Evolutionary conservation across 2,797 vertebrate genomes (phyloP).

Genomic region (Odontamblyopus rebecca): DNA sequence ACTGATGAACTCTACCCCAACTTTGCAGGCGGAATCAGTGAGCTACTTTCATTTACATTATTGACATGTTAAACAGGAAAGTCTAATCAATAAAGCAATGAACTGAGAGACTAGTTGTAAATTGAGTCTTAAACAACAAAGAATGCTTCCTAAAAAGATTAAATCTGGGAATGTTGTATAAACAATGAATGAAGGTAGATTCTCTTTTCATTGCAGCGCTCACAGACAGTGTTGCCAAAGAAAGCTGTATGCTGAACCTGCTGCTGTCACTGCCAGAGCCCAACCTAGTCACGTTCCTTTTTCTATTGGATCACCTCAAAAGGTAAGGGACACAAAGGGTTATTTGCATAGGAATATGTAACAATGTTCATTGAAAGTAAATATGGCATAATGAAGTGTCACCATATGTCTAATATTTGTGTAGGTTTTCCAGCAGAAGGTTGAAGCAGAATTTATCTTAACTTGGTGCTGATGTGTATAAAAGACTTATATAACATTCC

Average conservation of each 20-base stretch:
- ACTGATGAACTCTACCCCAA: conserved; percentile 96
- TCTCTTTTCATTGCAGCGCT: conserved; percentile 77
- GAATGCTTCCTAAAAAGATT: neutral
- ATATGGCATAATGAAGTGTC: neutral
- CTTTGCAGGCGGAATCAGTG: conserved; percentile 95
- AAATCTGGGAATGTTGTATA: neutral
- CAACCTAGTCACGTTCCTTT: conserved; percentile 96
- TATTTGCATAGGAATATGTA: conserved; percentile 1
- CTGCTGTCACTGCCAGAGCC: conserved; percentile 95
- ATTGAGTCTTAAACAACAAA: neutral
- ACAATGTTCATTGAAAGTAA: neutral
- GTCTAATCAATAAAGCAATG: neutral
- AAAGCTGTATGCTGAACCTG: conserved; percentile 97
- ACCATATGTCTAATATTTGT: neutral
- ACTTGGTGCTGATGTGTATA: neutral
- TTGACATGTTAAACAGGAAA: accelerated
- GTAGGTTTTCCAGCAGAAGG: neutral
- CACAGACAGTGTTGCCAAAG: conserved; percentile 95
- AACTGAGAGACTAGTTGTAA: neutral
- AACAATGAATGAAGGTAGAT: neutral
- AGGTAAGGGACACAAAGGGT: conserved; percentile 76
- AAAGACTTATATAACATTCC: neutral
- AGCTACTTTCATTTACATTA: conserved; percentile 44
- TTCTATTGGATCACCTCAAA: conserved; percentile 96
- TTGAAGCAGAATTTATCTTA: neutral